Conservation (phyloP, 2,888 invertebrate species). For the Parapristionchus giblindavisi region DNA sequence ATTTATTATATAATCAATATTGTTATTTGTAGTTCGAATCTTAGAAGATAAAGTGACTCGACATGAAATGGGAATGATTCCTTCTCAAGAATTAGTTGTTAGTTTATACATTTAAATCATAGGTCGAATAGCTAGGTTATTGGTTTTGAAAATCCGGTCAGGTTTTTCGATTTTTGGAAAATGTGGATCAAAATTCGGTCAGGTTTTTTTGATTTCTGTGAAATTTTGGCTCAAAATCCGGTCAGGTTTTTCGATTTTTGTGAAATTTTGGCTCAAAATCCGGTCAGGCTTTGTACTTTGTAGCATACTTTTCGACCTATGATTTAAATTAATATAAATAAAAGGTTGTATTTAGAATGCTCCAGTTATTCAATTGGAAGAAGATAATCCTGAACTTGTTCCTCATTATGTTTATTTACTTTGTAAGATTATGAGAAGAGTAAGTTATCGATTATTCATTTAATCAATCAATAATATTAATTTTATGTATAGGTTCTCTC, state of each 20-base stretch:
- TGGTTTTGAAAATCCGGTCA: too few relatives aligned
- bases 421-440: conserved; percentile 33
- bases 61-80: conserved; percentile 17
- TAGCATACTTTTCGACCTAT: too few relatives aligned
- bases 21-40: background rate
- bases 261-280: too few relatives aligned
- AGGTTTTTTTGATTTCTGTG: too few relatives aligned
- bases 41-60: conserved; percentile 14
- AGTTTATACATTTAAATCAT: background rate
- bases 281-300: too few relatives aligned
- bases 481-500: background rate
- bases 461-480: background rate
- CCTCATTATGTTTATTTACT: conserved; percentile 36
- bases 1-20: background rate
- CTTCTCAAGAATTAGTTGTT: conserved; percentile 28
- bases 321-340: background rate
- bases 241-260: too few relatives aligned
- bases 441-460: background rate
- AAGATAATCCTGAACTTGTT: conserved; percentile 30
- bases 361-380: conserved; percentile 15
- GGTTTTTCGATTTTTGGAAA: too few relatives aligned
- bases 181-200: too few relatives aligned
- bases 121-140: too few relatives aligned
- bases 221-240: too few relatives aligned
- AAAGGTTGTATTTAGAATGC: conserved; percentile 20